These are phyloP conservation scores for Peromyscus melanophrys DNA, from an alignment of 2,797 vertebrate species.

Conservation along the genomic window DNA sequence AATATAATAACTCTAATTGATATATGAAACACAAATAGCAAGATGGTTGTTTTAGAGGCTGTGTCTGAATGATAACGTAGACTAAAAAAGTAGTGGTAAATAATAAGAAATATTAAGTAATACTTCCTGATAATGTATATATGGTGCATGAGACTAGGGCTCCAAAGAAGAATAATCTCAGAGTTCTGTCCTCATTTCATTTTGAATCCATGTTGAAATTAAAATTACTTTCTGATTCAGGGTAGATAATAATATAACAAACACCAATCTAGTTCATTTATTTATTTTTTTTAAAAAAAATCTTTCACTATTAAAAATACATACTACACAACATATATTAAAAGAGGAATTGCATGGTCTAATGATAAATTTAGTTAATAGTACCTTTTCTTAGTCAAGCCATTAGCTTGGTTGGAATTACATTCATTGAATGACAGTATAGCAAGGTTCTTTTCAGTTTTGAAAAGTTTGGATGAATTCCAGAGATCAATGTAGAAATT, in stretches of 20 bases:
- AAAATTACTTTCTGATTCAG: background rate
- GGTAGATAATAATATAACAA: background rate
- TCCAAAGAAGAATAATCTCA: background rate
- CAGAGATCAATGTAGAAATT: constrained; percentile 86
- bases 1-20: background rate
- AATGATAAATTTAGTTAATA: background rate
- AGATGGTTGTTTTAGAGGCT: background rate
- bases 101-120: background rate
- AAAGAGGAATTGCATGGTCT: constrained; percentile 29
- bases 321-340: constrained; percentile 30
- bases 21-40: background rate
- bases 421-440: constrained; percentile 41
- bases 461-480: constrained; percentile 80
- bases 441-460: constrained; percentile 63
- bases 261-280: background rate
- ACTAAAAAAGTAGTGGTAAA: background rate
- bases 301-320: constrained; percentile 37
- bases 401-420: constrained; percentile 59
- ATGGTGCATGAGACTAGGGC: background rate
- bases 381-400: background rate
- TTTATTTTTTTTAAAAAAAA: constrained; percentile 34
- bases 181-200: background rate
- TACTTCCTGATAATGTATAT: background rate
- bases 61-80: background rate
- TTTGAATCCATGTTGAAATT: background rate